Evolutionary conservation across 2,888 invertebrate species (phyloP), one percentile per base, ranked within the genome.

Genomic region (Aleiodes alternator): DNA sequence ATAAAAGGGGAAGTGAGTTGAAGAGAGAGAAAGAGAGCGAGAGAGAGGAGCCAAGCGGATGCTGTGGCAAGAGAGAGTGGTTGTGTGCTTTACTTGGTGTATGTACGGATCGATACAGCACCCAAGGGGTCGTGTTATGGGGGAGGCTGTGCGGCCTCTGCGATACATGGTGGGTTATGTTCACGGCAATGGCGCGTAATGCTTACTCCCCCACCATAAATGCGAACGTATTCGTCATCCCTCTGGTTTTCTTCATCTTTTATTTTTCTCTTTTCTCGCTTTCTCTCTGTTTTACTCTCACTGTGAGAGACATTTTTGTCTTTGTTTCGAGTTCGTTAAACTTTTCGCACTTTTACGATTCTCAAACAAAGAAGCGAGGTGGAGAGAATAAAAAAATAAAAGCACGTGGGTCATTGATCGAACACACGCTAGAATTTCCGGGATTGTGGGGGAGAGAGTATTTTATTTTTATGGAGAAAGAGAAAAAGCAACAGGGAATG

Each of bases 111-210:
- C 86, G 86, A 86, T 86, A 86, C 83, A 86, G 86, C 86, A 84
- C 73, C 84, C 85, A 86, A 86, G 85, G 86, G 86, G 84, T 85
- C 84, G 84, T 82, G 84, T 86, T 86, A 86, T 86, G 86, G 86
- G 86, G 86, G 84, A 82, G 82, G 86, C 83, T 82, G 75, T 75
- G 75, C 72, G 79, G 80, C 80, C 81, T 76, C 69, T 78, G 82
- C 85, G 82, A 85, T 85, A 85, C 86, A 86, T 83, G 85, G 84
- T 83, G 83, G 83, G 82, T 80, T 73, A 48, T 68, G 48, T 68
- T 68, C 68, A 73, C 68, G 68, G 68, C 56, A 68, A 57, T 73
- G 48, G 73, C 80, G 14, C 55, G 72, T 72, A 66, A 73, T 73
- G 68, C 78, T 79, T 56, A 73, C 51, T 69, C 57, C 51, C 51